These are phyloP conservation scores for Eupeodes corollae DNA, from an alignment of 1,140 invertebrate species.

Conservation along the genomic window DNA sequence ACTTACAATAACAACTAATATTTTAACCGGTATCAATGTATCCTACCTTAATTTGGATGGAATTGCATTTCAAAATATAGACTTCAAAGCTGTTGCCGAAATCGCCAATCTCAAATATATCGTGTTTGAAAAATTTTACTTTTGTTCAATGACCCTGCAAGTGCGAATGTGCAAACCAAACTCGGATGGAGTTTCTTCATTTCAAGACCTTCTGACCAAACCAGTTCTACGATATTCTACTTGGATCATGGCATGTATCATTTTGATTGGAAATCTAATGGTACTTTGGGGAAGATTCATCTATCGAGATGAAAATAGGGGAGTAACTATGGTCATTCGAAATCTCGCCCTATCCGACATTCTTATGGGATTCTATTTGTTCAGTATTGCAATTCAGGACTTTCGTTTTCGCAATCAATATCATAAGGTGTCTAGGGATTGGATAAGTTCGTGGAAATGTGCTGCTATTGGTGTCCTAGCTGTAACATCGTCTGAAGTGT, in stretches of 20 bases:
- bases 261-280: constrained; percentile 52
- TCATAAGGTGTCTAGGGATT: constrained; percentile 47
- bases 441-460: constrained; percentile 60
- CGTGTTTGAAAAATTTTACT: constrained; percentile 60
- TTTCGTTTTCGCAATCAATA: constrained; percentile 51
- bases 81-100: constrained; percentile 42
- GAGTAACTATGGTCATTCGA: constrained; percentile 52
- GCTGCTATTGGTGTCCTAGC: constrained; percentile 51
- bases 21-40: constrained; percentile 23
- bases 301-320: constrained; percentile 47
- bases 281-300: constrained; percentile 57
- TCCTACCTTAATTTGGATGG: constrained; percentile 41
- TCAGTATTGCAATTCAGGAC: constrained; percentile 59
- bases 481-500: constrained; percentile 61
- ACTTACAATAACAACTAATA: constrained; percentile 14
- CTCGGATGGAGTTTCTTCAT: constrained; percentile 59
- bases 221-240: constrained; percentile 51
- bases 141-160: constrained; percentile 52
- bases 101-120: constrained; percentile 44
- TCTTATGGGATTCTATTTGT: constrained; percentile 66
- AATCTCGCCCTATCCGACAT: constrained; percentile 69
- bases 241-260: constrained; percentile 60
- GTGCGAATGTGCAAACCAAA: constrained; percentile 52
- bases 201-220: constrained; percentile 52
- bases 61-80: constrained; percentile 44